phyloP scores from a whole-genome alignment of 2,797 vertebrate species.

The Ctenopoma kingsleyae region DNA sequence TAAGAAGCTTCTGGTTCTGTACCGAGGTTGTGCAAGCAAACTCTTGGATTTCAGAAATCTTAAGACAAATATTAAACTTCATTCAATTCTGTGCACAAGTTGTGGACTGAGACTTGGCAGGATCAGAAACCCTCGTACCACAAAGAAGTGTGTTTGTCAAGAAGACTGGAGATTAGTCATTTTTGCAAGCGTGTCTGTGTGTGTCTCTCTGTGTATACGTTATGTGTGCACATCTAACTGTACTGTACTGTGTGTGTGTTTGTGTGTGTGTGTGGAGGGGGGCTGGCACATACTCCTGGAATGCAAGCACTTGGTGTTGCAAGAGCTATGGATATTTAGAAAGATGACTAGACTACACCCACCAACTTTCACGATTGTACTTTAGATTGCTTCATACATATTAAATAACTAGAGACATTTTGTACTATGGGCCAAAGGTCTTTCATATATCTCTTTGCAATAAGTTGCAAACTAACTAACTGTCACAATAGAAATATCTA shows the following conservation, averaged over 20 bases:
- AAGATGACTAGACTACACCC: constrained; percentile 32
- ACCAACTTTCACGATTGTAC: constrained; percentile 29
- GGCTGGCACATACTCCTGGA: constrained; percentile 51
- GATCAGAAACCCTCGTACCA: constrained; percentile 41
- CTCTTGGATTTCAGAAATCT: constrained; percentile 54
- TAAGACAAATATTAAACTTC: constrained; percentile 33
- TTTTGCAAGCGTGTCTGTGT: constrained; percentile 65
- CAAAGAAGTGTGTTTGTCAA: constrained; percentile 68
- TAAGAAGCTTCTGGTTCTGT: constrained; percentile 36
- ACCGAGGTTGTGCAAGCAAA: constrained; percentile 26
- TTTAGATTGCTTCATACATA: constrained; percentile 57
- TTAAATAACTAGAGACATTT: constrained; percentile 13
- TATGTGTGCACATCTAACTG: constrained; percentile 3
- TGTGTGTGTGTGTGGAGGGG: constrained; percentile 17
- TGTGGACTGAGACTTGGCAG: constrained; percentile 67
- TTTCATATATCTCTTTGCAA: constrained; percentile 12
- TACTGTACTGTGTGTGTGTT: constrained; percentile 7
- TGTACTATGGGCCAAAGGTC: constrained; percentile 32
- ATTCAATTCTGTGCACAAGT: constrained; percentile 58
- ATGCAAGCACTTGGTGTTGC: constrained; percentile 58
- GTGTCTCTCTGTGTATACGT: constrained; percentile 10
- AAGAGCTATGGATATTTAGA: constrained; percentile 50
- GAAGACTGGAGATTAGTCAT: constrained; percentile 78
- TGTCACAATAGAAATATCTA: background rate
- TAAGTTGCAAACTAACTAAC: background rate